Evolutionary conservation across 2,113 vertebrate genomes (phyloP).

Genomic region (Dinomys branickii): DNA sequence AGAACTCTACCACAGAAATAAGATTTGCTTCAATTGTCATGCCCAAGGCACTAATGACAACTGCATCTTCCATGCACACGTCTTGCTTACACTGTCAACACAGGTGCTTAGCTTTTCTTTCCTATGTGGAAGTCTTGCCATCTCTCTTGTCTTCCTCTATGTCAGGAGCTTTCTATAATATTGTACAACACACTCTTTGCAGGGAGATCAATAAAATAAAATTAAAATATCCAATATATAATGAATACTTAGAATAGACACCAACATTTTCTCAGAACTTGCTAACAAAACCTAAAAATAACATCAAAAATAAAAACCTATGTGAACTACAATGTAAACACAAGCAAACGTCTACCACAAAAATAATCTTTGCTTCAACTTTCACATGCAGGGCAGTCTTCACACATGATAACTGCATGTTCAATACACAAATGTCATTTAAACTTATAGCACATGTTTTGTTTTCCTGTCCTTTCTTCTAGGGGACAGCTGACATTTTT

Average conservation of each 20-base stretch:
- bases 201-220: background rate
- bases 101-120: background rate
- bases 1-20: background rate
- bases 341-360: background rate
- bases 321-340: background rate
- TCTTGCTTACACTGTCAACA: background rate
- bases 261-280: background rate
- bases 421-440: background rate
- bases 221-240: background rate
- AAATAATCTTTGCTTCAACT: background rate
- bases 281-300: background rate
- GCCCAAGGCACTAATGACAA: background rate
- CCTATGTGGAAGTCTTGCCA: background rate
- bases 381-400: background rate
- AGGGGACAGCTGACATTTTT: background rate
- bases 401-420: background rate
- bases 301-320: background rate
- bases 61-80: background rate
- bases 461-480: background rate
- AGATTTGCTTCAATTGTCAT: background rate
- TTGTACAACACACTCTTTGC: background rate
- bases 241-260: background rate
- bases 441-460: background rate
- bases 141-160: background rate
- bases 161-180: background rate